These are phyloP conservation scores for Caretta caretta DNA, from an alignment of 2,113 vertebrate species.

Conservation along the genomic window DNA sequence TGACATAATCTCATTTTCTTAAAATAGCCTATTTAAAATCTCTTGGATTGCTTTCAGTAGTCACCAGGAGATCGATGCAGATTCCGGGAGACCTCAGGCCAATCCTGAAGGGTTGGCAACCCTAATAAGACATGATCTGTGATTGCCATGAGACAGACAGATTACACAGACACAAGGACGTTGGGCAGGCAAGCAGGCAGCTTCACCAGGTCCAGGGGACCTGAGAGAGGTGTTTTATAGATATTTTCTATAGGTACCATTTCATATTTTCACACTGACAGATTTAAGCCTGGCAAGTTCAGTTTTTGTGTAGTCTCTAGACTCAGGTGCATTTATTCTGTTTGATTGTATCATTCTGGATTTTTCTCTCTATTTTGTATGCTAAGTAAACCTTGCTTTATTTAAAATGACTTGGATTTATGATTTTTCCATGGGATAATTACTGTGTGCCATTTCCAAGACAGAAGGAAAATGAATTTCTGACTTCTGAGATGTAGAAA, in stretches of 20 bases:
- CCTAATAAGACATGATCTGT: not conserved
- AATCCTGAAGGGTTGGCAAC: no score
- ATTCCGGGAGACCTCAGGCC: no score
- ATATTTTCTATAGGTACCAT: not conserved
- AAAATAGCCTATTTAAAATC: no score
- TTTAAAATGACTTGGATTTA: not conserved
- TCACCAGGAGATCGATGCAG: no score
- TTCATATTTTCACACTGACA: not conserved
- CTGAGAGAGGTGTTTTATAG: not conserved
- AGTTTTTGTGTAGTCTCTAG: not conserved
- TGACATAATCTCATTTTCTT: no score
- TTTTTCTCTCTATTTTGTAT: constrained; percentile 19
- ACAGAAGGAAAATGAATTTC: constrained; percentile 56
- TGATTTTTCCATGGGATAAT: constrained; percentile 46
- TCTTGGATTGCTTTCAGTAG: no score
- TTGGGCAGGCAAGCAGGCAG: not conserved
- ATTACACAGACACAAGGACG: not conserved
- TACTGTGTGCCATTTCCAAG: constrained; percentile 33
- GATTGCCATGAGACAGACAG: rapidly evolving
- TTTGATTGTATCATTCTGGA: not conserved
- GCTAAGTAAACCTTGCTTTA: not conserved
- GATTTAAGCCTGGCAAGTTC: not conserved
- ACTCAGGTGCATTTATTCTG: not conserved
- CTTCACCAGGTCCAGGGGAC: not conserved
- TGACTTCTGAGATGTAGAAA: constrained; percentile 33